These are phyloP conservation scores for Pteronotus mesoamericanus DNA, from an alignment of 2,797 vertebrate species.

Conservation along the genomic window DNA sequence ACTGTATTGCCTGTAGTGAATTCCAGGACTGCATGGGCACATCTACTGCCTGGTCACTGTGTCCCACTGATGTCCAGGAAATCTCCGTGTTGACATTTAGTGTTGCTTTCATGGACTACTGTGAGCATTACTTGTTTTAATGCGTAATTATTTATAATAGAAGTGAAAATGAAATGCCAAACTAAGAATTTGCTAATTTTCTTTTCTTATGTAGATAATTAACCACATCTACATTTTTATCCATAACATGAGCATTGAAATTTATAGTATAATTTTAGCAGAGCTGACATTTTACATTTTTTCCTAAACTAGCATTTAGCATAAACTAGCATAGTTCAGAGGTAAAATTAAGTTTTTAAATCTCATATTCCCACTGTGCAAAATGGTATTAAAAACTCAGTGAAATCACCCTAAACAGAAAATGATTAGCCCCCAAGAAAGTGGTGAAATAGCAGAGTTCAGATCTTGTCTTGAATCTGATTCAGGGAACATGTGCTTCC, in stretches of 20 bases:
- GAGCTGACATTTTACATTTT: slow-evolving; percentile 15
- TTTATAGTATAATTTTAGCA: slow-evolving; percentile 11
- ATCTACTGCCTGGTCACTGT: not conserved
- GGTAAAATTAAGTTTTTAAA: slow-evolving; percentile 33
- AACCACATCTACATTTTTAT: not conserved
- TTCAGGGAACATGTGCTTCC: slow-evolving; percentile 28
- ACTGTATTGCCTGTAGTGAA: accelerated
- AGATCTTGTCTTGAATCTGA: slow-evolving; percentile 26
- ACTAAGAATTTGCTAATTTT: slow-evolving; percentile 25
- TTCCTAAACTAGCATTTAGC: not conserved
- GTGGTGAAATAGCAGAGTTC: slow-evolving; percentile 35
- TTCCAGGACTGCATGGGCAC: not conserved
- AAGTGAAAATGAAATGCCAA: slow-evolving; percentile 16
- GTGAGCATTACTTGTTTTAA: not conserved
- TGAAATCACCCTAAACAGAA: not conserved
- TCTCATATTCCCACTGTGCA: not conserved
- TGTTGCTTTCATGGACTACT: not conserved
- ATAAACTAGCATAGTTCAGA: slow-evolving; percentile 42
- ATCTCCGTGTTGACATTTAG: not conserved
- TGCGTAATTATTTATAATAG: not conserved
- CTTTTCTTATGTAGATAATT: slow-evolving; percentile 35
- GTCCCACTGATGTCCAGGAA: not conserved
- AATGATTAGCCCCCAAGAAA: not conserved
- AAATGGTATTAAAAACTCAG: slow-evolving; percentile 11
- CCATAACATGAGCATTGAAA: not conserved